Evolutionary conservation across 2,888 invertebrate species (phyloP), one percentile per base, ranked within the genome.

Genomic region (Allolobophora icterica): DNA sequence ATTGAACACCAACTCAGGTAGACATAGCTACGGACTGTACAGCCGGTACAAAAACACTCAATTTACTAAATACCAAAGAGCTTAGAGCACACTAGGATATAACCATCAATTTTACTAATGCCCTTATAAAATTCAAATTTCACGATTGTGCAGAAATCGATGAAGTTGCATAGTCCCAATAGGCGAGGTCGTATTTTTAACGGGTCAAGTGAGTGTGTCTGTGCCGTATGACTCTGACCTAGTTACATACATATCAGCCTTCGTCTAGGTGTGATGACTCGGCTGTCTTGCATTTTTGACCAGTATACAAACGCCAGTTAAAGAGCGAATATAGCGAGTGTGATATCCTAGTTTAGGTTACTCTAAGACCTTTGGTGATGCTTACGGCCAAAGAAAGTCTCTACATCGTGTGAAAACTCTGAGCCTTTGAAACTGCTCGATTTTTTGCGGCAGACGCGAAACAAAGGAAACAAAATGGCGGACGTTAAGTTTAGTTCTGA

Each of bases 381-480:
- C 71, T 71, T n/a, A 71, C 71, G 71, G n/a, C 71, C 71, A n/a
- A 71, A 71, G 71, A 71, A 71, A 71, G 30, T 30, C 71, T 6
- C 30, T 71, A n/a, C 71, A 30, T 71, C n/a, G 11, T 71, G 71
- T 71, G 71, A 71, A 71, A 71, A n/a, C 71, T 71, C 71, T 71
- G 71, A 71, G n/a, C 71, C n/a, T 71, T 13, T n/a, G 17, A 71
- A 71, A 71, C 24, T 71, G 71, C 30, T 71, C 71, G 1, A 71
- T n/a, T 71, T n/a, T 71, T n/a, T 71, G 71, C 71, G 11, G 30
- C 5, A n/a, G 71, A 71, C 71, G 71, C 30, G n/a, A 71, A 71
- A 71, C 71, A 71, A 71, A n/a, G 71, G 71, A n/a, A 71, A 71
- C 52, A 52, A 71, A 71, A 71, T 71, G 71, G 71, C 71, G 71